These are phyloP conservation scores for Lethenteron camtschaticum DNA, from an alignment of 2,113 vertebrate genomes.

Conservation along the genomic window DNA sequence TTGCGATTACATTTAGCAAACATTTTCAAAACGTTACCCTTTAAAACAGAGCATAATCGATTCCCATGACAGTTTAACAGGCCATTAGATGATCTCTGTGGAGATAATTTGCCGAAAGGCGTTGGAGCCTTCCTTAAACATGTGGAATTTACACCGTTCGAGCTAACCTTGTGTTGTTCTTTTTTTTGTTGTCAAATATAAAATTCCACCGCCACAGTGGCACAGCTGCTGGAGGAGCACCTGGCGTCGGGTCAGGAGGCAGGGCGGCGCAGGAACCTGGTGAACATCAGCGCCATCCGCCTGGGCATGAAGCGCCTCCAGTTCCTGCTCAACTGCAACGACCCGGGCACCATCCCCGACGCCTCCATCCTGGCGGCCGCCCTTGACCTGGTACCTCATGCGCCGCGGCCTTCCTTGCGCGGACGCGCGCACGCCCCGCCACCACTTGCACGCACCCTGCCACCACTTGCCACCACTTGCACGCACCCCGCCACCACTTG, in stretches of 20 bases:
- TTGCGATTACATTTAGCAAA: too few species aligned
- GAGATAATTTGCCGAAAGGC: not conserved
- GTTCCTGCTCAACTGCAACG: conserved; percentile 92
- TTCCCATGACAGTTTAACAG: too few species aligned
- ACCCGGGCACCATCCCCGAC: conserved; percentile 84
- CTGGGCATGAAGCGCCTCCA: conserved; percentile 98
- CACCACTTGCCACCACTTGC: too few species aligned
- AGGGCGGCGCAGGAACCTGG: conserved; percentile 79
- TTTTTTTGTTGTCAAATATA: not conserved
- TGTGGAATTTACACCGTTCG: not conserved
- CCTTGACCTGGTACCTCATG: conserved; percentile 45
- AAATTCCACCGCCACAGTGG: conserved; percentile 27
- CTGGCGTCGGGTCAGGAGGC: conserved; percentile 61
- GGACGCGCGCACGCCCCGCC: too few species aligned
- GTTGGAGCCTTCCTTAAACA: not conserved
- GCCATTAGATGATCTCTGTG: too few species aligned
- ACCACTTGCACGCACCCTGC: too few species aligned
- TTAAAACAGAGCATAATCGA: too few species aligned
- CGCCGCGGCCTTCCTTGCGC: too few species aligned
- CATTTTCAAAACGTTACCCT: too few species aligned
- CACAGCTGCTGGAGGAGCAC: conserved; percentile 76
- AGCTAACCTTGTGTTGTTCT: not conserved
- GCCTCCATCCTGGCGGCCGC: conserved; percentile 89
- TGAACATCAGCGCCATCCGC: conserved; percentile 80
- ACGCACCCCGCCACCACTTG: too few species aligned